Evolutionary conservation across 2,888 invertebrate species (phyloP), one percentile per base, ranked within the genome.

Genomic region (Miltochrista miniata): DNA sequence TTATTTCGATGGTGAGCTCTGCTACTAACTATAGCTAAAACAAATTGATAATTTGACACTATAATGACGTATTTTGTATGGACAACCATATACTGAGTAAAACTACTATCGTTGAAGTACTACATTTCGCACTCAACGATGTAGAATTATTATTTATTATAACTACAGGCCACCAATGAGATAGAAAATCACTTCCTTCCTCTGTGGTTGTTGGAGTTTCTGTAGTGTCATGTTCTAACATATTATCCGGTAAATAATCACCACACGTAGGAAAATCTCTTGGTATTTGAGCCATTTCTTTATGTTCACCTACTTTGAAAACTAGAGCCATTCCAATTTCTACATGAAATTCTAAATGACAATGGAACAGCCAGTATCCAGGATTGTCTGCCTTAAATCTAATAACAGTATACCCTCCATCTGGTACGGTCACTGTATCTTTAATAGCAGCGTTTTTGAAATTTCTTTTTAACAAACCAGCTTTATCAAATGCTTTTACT

Each of bases 311-410:
- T 0, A 98, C 95, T 85, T 97, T 96, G 51, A 98, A 93, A 0
- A 98, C 93, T 36, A 97, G 75, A 0, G 96, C 95, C 98, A 98
- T 98, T 8, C 98, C 98, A 9, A 97, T 93, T 88, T 97, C 97
- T 0, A 96, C 95, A 76, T 98, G 98, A 74, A 97, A 97, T 71
- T 97, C 97, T 47, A 98, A 96, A 82, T 98, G 98, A 75, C 98
- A 98, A 76, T 98, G 98, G 83, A 98, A 96, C 2, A 98, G 81
- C 98, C 98, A 98, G 70, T 95, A 97, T 10, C 96, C 98, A 64
- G 97, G 97, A 85, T 98, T 98, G 54, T 94, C 93, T 0, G 98
- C 97, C 64, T 95, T 93, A 70, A 98, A 97, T 54, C 98, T 92
- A 5, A 98, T 89, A 34, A 98, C 94, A 0, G 97, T 97, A 59